Evolutionary conservation across 53 echinoderm and acorn worm species (phyloP).

Genomic region (Pentamera pediparva): DNA sequence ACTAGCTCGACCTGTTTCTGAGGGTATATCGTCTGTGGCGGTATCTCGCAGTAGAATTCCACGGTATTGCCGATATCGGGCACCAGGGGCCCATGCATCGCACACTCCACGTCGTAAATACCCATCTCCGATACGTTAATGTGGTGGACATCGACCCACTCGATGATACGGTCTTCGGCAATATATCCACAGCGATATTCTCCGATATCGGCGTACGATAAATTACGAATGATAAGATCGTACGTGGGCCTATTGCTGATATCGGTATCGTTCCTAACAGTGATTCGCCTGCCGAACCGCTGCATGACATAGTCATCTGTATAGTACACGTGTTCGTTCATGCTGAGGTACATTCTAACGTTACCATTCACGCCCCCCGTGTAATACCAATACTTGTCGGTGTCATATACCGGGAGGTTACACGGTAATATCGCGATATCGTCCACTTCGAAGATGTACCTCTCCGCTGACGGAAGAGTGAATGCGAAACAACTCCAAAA

Average conservation of each 20-base stretch:
- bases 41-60: constrained; percentile 28
- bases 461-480: neutral
- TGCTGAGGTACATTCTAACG: neutral
- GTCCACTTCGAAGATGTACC: constrained; percentile 1
- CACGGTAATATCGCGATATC: constrained; percentile 26
- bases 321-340: neutral
- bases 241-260: neutral
- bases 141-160: constrained; percentile 13
- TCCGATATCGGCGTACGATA: constrained; percentile 20
- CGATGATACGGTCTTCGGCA: neutral
- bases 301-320: neutral
- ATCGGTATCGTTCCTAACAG: neutral
- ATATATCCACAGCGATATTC: constrained; percentile 31
- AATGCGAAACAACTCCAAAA: neutral
- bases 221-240: constrained; percentile 10
- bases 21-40: constrained; percentile 22
- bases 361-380: neutral
- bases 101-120: constrained; percentile 5
- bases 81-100: constrained; percentile 7
- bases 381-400: constrained; percentile 17
- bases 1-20: constrained; percentile 26
- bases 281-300: constrained; percentile 7
- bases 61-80: constrained; percentile 22
- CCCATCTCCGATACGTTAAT: constrained; percentile 17
- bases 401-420: neutral